Base-by-base conservation (phyloP, 2,888 invertebrate species). In the Philopedon plagiatum region DNA sequence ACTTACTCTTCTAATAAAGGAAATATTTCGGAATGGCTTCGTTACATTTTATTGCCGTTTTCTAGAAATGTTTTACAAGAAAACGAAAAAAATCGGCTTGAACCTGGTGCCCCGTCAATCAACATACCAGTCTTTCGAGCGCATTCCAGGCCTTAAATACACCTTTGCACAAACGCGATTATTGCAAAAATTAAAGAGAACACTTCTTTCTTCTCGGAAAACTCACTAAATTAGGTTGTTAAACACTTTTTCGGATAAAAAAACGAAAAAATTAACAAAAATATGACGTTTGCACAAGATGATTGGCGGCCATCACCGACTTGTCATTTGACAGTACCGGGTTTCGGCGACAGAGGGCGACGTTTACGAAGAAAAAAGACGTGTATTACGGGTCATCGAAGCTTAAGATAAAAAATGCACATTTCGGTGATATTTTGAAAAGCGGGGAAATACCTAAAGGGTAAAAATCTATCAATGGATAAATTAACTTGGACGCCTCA, bases 1-100 rank as follows among this genome's bases (percentile, higher is more conserved):
- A 26, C 49, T 57, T 58, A 64, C 26, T 39, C 32, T 58, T 64
- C 37, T 29, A 56, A 8, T 44, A 63, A 57, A 21, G 32, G 26
- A 49, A 9, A n/a, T 34, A 13, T 19, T 58, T 5, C 11, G 58
- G 71, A 71, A 65, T 65, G 39, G 41, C 49, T 65, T 54, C 44
- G 60, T 65, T 71, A 71, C 71, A 71, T 71, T 51, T 64, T 71
- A 65, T 18, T 41, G 41, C 19, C 7, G 34, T 70, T 60, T 61
- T 26, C 56, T 32, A 11, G 64, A 7, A 11, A 9, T 51, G 23
- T 65, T 71, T 71, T 65, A 13, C 41, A 64, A 58, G 60, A 51
- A 71, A 71, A 71, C 51, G 58, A 64, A 73, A 73, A 72, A 68
- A 57, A 34, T 37, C 49, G 5, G 9, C 62, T n/a, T 34, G 54